Evolutionary conservation across 2,797 vertebrate genomes (phyloP).

Genomic region (Sciurus carolinensis): DNA sequence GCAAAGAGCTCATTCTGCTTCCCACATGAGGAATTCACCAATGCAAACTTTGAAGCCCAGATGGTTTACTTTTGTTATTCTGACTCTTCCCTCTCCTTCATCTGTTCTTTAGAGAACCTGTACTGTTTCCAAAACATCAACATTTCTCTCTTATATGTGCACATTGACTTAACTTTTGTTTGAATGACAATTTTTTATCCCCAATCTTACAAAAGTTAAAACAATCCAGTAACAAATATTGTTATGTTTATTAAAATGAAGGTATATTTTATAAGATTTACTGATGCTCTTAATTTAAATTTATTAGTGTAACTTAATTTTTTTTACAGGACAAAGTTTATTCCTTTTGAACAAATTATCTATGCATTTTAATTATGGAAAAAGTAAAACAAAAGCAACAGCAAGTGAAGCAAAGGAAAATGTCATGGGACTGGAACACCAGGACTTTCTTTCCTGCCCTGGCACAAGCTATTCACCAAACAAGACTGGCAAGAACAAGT

Average conservation of each 20-base stretch:
- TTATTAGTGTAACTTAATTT: not conserved
- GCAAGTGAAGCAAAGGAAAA: slow-evolving; percentile 38
- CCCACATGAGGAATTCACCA: not conserved
- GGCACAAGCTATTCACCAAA: not conserved
- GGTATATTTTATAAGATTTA: not conserved
- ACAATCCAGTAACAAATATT: not conserved
- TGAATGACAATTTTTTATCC: not conserved
- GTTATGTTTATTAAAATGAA: slow-evolving; percentile 29
- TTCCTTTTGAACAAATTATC: not conserved
- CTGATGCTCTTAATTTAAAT: not conserved
- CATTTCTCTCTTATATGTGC: not conserved
- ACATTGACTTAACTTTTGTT: slow-evolving; percentile 19
- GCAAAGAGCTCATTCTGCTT: not conserved
- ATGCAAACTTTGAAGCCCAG: not conserved
- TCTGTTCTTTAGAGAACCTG: slow-evolving; percentile 30
- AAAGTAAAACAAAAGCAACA: not conserved
- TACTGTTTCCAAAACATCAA: not conserved
- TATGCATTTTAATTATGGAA: slow-evolving; percentile 14
- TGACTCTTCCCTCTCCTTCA: not conserved
- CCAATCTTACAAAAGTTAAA: slow-evolving; percentile 2
- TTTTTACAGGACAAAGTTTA: slow-evolving; percentile 11
- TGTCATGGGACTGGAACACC: not conserved
- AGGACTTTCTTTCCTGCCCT: not conserved
- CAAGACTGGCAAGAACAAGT: not conserved
- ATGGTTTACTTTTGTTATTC: not conserved